Evolutionary conservation across 1,140 invertebrate genomes (phyloP), one percentile per base, ranked within the genome.

Genomic region (Berghia stephanieae): DNA sequence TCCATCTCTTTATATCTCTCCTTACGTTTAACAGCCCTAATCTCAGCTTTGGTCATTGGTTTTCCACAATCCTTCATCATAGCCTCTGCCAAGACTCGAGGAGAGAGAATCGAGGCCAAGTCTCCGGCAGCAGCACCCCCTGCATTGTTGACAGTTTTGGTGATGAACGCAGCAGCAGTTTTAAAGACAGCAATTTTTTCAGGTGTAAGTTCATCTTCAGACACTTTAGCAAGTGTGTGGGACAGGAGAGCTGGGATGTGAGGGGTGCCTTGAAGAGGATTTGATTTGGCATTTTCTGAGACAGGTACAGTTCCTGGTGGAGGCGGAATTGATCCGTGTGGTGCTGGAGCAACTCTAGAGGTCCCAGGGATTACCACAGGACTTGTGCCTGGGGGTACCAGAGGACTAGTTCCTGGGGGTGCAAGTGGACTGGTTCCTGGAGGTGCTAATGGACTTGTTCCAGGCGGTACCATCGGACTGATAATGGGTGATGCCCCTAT

Each of bases 1-100:
- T 76, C 74, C 67, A 67, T 46, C 44, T 76, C 74, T 49, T 76
- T 76, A 42, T 67, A 44, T 6, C 74, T 38, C 31, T 76, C 74
- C 52, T 76, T 76, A 42, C 74, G 40, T 31, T 31, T 66, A 31
- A 63, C 74, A 5, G 57, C 57, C 46, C 74, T 34, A 6, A 76
- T 3, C 31, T 76, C 74, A 49, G 44, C 40, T 42, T 76, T 76
- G 24, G 74, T 34, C n/a, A 76, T 16, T 21, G 74, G 74, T 43
- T 46, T 60, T 18, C 74, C 74, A 49, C 60, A 67, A 34, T 76
- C 74, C 38, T 70, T 75, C 36, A 80, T 80, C 78, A 79, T 79
- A 13, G 79, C 74, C 40, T 80, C 75, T 0, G 73, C 75, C 27
- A 79, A 57, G 21, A 78, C 72, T 0, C 76, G 52, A 36, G 80